Conservation (phyloP, 1,140 invertebrate genomes). For the Octopus bimaculoides region DNA sequence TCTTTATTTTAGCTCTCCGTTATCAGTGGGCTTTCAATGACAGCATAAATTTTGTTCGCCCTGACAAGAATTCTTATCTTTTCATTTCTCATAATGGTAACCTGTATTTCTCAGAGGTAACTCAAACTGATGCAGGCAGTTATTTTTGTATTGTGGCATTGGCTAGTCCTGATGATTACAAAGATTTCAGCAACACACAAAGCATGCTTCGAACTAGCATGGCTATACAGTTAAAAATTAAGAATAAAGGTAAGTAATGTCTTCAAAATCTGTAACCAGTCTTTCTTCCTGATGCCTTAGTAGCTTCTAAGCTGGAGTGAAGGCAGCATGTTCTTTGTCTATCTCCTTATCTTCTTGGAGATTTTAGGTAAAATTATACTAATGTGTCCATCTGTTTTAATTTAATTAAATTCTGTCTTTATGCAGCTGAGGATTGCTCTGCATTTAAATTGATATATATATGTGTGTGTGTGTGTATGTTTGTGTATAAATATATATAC, state of each 20-base stretch:
- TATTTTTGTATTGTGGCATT: conserved; percentile 60
- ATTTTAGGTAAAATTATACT: too few species aligned
- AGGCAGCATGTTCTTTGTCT: too few species aligned
- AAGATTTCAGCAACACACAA: conserved; percentile 21
- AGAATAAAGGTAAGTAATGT: conserved; percentile 21
- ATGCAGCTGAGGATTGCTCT: too few species aligned
- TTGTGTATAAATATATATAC: too few species aligned
- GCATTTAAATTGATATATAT: too few species aligned
- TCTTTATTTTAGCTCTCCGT: conserved; percentile 21
- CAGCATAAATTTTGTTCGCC: conserved; percentile 62
- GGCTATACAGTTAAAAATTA: conserved; percentile 26
- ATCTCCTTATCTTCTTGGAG: too few species aligned
- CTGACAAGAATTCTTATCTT: conserved; percentile 34
- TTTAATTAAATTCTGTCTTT: too few species aligned
- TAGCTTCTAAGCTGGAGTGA: too few species aligned
- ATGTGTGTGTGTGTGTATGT: too few species aligned
- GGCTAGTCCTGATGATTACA: conserved; percentile 23
- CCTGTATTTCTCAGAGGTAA: conserved; percentile 44
- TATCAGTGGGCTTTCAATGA: conserved; percentile 29
- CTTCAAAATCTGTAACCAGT: too few species aligned
- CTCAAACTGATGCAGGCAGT: conserved; percentile 27
- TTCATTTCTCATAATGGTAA: conserved; percentile 42
- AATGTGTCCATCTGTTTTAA: too few species aligned
- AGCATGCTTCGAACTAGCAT: conserved; percentile 26
- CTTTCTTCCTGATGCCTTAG: too few species aligned